Evolutionary conservation across 2,888 invertebrate genomes (phyloP).

Genomic region (Torymus aiolomorphi): DNA sequence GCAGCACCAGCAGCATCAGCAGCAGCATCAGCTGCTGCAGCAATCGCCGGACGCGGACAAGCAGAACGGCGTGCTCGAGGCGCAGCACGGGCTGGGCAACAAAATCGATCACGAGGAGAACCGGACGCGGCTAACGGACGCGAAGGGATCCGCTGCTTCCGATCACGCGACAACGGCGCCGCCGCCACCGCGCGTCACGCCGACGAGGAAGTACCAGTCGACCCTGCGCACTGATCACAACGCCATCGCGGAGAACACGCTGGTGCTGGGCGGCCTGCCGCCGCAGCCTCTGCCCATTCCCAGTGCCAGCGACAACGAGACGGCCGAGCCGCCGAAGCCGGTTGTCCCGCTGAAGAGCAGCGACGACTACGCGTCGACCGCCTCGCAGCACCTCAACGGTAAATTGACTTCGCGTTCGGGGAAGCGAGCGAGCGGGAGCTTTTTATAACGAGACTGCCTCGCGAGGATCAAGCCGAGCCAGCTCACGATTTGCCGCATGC

Average conservation of each 20-base stretch:
- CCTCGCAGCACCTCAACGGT: slow-evolving; percentile 22
- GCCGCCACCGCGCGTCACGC: slow-evolving; percentile 28
- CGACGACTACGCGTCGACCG: neutral
- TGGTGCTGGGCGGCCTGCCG: slow-evolving; percentile 66
- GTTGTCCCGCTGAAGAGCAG: slow-evolving; percentile 52
- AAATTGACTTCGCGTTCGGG: neutral
- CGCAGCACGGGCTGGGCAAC: slow-evolving; percentile 25
- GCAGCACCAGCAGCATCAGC: too few relatives aligned
- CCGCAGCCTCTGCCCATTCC: slow-evolving; percentile 65
- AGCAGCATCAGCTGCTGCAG: too few relatives aligned
- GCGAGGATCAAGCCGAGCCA: too few relatives aligned
- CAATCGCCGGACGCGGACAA: slow-evolving; percentile 46
- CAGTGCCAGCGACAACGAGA: slow-evolving; percentile 60
- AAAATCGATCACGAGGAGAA: slow-evolving; percentile 55
- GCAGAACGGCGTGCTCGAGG: slow-evolving; percentile 49
- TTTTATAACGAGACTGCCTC: slow-evolving; percentile 13
- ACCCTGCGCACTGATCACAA: slow-evolving; percentile 65
- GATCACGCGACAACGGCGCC: slow-evolving; percentile 40
- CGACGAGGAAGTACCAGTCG: slow-evolving; percentile 67
- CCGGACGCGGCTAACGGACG: slow-evolving; percentile 46
- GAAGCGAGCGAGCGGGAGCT: neutral
- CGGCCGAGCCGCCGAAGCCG: slow-evolving; percentile 37
- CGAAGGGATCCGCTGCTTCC: neutral
- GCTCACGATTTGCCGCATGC: too few relatives aligned
- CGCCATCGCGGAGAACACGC: slow-evolving; percentile 64